Conservation (phyloP, 1,140 invertebrate genomes). For the Penaeus japonicus region DNA sequence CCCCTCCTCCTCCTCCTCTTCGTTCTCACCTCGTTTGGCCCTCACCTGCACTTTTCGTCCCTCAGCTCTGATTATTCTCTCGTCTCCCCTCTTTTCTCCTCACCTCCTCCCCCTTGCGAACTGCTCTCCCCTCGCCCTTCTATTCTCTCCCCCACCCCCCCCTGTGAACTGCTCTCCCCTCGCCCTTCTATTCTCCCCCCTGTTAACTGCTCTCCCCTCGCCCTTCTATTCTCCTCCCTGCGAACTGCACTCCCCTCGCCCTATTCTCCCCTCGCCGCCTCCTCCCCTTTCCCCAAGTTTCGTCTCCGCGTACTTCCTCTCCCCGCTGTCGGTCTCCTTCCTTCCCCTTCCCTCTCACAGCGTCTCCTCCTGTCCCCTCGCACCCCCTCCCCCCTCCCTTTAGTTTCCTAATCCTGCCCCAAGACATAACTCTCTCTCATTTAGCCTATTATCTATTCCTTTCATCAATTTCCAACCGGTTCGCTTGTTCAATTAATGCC, state of each 20-base stretch:
- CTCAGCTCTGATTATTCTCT: not conserved
- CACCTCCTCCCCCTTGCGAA: not conserved
- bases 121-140: not conserved
- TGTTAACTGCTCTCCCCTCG: too few relatives aligned
- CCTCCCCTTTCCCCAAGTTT: not conserved
- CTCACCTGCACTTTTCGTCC: not conserved
- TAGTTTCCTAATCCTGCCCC: not conserved
- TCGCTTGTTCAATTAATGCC: constrained; percentile 56
- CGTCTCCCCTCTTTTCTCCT: not conserved
- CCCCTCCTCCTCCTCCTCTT: not conserved
- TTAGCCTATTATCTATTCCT: not conserved
- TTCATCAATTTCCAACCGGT: constrained; percentile 40
- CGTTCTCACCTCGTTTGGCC: not conserved
- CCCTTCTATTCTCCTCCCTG: too few relatives aligned
- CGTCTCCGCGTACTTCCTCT: not conserved
- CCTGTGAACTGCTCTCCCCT: too few relatives aligned
- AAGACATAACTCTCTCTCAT: not conserved
- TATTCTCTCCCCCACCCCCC: not conserved
- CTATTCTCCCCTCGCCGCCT: not conserved
- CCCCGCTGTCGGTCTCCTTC: not conserved
- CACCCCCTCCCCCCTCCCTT: not conserved
- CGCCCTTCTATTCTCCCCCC: not conserved
- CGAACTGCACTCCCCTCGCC: not conserved
- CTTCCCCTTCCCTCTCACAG: not conserved
- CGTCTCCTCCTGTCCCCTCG: not conserved